Evolutionary conservation across 2,888 invertebrate species (phyloP).

Genomic region (Mythimna pallens): DNA sequence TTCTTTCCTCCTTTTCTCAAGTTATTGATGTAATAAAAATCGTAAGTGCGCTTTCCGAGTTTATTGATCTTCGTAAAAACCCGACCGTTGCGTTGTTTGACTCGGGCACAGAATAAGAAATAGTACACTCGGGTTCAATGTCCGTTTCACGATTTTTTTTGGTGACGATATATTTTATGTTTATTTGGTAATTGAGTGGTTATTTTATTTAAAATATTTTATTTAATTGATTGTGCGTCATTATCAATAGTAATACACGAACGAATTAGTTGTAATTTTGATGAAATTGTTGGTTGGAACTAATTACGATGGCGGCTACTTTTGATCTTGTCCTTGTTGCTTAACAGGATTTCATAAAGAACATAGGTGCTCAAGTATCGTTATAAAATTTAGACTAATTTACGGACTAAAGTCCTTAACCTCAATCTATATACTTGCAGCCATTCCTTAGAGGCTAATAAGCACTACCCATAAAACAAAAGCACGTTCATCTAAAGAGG

Average conservation of each 20-base stretch:
- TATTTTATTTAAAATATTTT: background rate
- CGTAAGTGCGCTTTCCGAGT: conserved; percentile 19
- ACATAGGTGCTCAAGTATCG: background rate
- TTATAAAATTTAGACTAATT: conserved; percentile 10
- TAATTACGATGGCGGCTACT: conserved; percentile 8
- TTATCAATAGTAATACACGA: background rate
- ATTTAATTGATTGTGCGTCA: background rate
- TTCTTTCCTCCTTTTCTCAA: conserved; percentile 5
- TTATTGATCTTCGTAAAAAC: conserved; percentile 56
- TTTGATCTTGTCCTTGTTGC: conserved; percentile 4
- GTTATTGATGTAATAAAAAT: conserved; percentile 35
- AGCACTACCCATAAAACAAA: conserved; percentile 22
- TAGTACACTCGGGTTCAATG: background rate
- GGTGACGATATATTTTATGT: background rate
- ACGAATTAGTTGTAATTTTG: background rate
- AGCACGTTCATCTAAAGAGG: conserved; percentile 14
- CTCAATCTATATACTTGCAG: conserved; percentile 4
- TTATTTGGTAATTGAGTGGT: conserved; percentile 1
- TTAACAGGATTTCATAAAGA: background rate
- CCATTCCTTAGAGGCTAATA: background rate
- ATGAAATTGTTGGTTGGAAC: background rate
- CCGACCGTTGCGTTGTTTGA: conserved; percentile 20
- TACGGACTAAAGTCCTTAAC: conserved; percentile 11
- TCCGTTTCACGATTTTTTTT: background rate
- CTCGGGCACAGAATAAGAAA: too few species aligned